phyloP scores from a whole-genome alignment of 2,797 vertebrate genomes.

The Pseudochaenichthys georgianus region DNA sequence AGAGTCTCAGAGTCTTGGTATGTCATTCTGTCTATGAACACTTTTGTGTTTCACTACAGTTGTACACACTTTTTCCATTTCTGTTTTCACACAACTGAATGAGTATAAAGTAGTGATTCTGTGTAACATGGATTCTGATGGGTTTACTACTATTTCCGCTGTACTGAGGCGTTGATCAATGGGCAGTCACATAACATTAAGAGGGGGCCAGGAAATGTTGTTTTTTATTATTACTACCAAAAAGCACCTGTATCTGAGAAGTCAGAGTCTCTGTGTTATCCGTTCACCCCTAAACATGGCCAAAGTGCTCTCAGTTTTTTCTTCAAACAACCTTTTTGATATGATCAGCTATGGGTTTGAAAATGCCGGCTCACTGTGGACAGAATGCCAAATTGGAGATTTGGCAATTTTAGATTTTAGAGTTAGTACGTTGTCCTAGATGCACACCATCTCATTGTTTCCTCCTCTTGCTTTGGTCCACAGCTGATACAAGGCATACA shows the following conservation, averaged over 20 bases:
- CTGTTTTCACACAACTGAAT: neutral
- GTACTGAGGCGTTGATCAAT: neutral
- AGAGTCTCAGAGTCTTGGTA: neutral
- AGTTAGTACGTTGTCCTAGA: too few relatives aligned
- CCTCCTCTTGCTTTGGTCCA: too few relatives aligned
- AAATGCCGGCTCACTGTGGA: slow-evolving; percentile 9
- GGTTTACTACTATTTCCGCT: slow-evolving; percentile 11
- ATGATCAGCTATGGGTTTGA: slow-evolving; percentile 2
- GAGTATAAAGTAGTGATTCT: neutral
- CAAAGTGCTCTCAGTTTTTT: neutral
- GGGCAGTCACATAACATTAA: slow-evolving; percentile 4
- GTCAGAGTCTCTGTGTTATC: too few relatives aligned
- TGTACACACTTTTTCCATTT: neutral
- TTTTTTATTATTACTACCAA: slow-evolving; percentile 5
- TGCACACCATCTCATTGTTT: too few relatives aligned
- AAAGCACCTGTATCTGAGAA: neutral
- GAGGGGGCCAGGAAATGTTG: neutral
- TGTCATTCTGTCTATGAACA: too few relatives aligned
- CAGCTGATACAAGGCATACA: too few relatives aligned
- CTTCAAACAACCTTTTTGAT: neutral
- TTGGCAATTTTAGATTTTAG: too few relatives aligned
- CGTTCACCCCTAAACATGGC: neutral
- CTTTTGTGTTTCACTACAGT: too few relatives aligned
- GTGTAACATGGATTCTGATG: neutral
- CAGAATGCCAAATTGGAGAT: too few relatives aligned